A percentile compares a stretch with the other conserved stretches of the same genome.
Conservation (phyloP, 2,888 invertebrate genomes). For the Watsonalla cultraria region DNA sequence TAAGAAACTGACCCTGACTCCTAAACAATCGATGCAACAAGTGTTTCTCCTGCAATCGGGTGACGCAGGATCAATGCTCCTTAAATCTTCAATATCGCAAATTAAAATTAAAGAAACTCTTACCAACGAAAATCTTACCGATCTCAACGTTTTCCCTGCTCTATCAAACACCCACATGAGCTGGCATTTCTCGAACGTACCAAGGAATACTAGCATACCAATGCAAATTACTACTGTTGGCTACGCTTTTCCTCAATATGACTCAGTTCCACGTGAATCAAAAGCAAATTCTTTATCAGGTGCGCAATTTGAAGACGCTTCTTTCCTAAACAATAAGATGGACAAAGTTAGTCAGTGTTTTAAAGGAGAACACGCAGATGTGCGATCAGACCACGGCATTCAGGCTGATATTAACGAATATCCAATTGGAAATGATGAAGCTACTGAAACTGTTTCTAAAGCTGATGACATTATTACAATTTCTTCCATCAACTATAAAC, state of each 20-base stretch:
- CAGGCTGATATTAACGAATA: constrained; percentile 3
- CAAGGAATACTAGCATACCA: constrained; percentile 11
- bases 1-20: constrained; percentile 51
- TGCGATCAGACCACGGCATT: constrained; percentile 8
- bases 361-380: constrained; percentile 11
- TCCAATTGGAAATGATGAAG: not conserved
- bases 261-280: constrained; percentile 12
- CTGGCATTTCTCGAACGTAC: constrained; percentile 41
- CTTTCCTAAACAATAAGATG: constrained; percentile 8
- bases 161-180: constrained; percentile 38
- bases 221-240: constrained; percentile 56
- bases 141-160: constrained; percentile 29
- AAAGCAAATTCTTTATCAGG: constrained; percentile 13
- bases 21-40: constrained; percentile 51
- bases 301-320: constrained; percentile 3
- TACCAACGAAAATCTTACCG: constrained; percentile 23
- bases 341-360: constrained; percentile 24
- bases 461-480: not conserved
- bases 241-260: constrained; percentile 42
- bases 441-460: not conserved
- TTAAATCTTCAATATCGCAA: constrained; percentile 40
- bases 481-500: not conserved
- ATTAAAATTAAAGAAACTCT: constrained; percentile 24
- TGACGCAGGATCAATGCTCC: constrained; percentile 44
- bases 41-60: constrained; percentile 50